Base-by-base conservation (phyloP, 2,797 vertebrate species). In the Bryconaethiops microstoma region DNA sequence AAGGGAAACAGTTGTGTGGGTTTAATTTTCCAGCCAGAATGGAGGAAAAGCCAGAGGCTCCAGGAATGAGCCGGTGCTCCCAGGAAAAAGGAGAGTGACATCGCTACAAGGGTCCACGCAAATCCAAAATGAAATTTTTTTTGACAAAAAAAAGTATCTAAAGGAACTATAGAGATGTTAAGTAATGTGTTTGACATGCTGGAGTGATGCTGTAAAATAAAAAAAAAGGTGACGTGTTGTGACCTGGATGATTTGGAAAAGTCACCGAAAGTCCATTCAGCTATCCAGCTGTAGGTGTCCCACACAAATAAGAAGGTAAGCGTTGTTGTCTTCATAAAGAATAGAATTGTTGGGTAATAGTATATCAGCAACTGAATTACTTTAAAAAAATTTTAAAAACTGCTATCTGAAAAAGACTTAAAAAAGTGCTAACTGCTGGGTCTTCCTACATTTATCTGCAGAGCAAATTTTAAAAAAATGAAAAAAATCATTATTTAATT, bases 31-130 rank as follows among this genome's bases (percentile, higher is more conserved):
- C 3, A 14, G 8, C 65, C 21, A 48, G 4, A 16, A 10, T 12
- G 42, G 42, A 67, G 19, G 59, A 39, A 67, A 6, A 74, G 25
- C 63, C 78, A 80, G 50, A 80, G 63, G 42, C 23, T n/a, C 50
- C 52, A 68, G 4, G 50, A 57, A 74, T 80, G 52, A 2, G 52
- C 40, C 29, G 78, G 78, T 5, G 60, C 45, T n/a, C 50, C 78
- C 42, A 80, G 1, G 10, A 74, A 2, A 7, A 80, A 48, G 7
- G 60, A 74, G 19, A 80, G 35, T n/a, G 12, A 0, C 4, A 19
- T 0, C 4, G 19, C 0, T 16, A 14, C n/a, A 54, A 0, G 21
- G 1, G 0, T 2, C 39, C 8, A 59, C 48, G 68, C 16, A 17
- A 50, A 23, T 50, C 52, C 63, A 17, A 35, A 35, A 35, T 45